Base-by-base conservation (phyloP, 2,888 invertebrate genomes). In the Panopea generosa region DNA sequence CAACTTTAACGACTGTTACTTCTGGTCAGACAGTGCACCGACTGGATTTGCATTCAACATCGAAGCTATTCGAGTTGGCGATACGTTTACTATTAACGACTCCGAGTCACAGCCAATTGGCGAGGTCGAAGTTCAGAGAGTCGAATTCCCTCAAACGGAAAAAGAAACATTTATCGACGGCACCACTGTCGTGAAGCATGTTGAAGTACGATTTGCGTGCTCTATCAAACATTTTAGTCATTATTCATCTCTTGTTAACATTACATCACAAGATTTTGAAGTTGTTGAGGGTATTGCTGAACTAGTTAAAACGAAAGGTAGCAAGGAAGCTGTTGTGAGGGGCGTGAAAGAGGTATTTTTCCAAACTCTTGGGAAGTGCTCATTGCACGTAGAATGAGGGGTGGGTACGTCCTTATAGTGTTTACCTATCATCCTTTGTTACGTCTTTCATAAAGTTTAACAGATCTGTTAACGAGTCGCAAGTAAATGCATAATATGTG, bases 21-120 rank as follows among this genome's bases (percentile, higher is more conserved):
- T 96, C 93, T 96, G 96, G 95, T 95, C 95, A 26, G 96, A 96
- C 93, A 96, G 95, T 40, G 93, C 94, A 77, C 95, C 95, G 1
- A 95, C 95, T 91, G 96, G 96, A 59, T 96, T 95, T 90, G 95
- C 95, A 38, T 96, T 96, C 70, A 79, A 70, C 40, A 78, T 87
- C 24, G 75, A 84, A 88, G 94, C 95, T 0, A 94, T 96, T 6
- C 94, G 95, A 16, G 93, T 94, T 66, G 95, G 95, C 20, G 95
- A 96, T 85, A 95, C 95, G 90, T 96, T 96, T 87, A 95, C 95
- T n/a, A 94, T 96, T 95, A 95, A 56, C 90, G 81, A 84, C 59
- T 61, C 75, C 1, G 53, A 75, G 2, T 63, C 53, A 4, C 77
- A 61, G 45, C 72, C 76, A 24, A 67, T 87, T 24, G 89, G 89